Evolutionary conservation across 2,888 invertebrate genomes (phyloP).

Genomic region (Ptilodon capucinus): DNA sequence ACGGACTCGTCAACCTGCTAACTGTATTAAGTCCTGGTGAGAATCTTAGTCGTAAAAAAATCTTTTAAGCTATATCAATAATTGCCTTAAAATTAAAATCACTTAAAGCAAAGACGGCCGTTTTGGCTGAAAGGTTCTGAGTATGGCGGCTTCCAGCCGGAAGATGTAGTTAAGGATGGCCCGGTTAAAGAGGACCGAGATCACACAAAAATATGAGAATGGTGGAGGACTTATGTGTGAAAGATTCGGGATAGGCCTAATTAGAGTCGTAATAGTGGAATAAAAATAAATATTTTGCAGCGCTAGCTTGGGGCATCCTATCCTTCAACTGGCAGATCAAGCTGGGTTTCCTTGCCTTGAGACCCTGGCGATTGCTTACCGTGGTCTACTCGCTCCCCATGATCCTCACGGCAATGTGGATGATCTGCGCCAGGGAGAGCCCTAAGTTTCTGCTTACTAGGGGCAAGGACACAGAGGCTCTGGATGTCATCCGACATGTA

Average conservation of each 20-base stretch:
- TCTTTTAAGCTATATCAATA: too few species aligned
- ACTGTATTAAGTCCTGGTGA: constrained; percentile 60
- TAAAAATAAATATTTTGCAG: constrained; percentile 52
- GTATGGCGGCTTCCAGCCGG: too few species aligned
- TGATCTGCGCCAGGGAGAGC: constrained; percentile 85
- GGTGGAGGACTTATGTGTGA: too few species aligned
- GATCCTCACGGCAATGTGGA: constrained; percentile 59
- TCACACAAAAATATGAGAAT: too few species aligned
- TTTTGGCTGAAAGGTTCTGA: too few species aligned
- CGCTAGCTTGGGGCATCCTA: constrained; percentile 86
- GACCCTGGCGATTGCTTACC: constrained; percentile 89
- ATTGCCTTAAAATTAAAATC: too few species aligned
- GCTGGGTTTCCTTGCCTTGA: constrained; percentile 63
- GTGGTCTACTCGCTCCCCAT: constrained; percentile 85
- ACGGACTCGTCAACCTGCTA: constrained; percentile 59
- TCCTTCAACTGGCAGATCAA: constrained; percentile 71
- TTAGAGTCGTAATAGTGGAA: too few species aligned
- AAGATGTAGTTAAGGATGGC: too few species aligned
- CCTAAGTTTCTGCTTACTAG: constrained; percentile 88
- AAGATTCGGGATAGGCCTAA: neutral
- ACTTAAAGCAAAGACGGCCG: too few species aligned
- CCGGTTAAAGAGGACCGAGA: too few species aligned
- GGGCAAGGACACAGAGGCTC: constrained; percentile 82
- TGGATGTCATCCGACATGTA: constrained; percentile 63
- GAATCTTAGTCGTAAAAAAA: too few species aligned